phyloP scores from a whole-genome alignment of 2,888 invertebrate species.

The Bellardia pandia region DNA sequence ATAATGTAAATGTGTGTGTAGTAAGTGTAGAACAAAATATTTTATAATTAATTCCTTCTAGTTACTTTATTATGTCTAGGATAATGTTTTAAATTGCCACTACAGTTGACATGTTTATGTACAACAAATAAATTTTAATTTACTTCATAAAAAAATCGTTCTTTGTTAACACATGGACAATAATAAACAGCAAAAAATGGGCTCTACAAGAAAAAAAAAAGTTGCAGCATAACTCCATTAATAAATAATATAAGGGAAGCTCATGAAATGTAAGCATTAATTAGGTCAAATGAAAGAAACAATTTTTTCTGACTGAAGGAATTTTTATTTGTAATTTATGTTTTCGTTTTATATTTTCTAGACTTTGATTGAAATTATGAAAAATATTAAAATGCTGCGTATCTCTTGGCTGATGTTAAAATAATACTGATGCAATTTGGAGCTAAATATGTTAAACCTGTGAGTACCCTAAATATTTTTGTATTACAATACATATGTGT shows the following conservation, averaged over 20 bases:
- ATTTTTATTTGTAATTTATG: neutral
- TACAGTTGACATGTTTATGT: slow-evolving; percentile 53
- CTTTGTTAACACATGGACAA: slow-evolving; percentile 34
- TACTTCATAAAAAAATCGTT: slow-evolving; percentile 20
- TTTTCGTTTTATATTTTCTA: no score
- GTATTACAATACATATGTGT: neutral
- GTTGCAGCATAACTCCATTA: slow-evolving; percentile 29
- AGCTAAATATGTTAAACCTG: neutral
- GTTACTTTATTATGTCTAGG: neutral
- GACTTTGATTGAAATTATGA: neutral
- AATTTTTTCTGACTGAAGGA: no score
- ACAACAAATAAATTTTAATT: slow-evolving; percentile 60
- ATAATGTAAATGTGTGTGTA: neutral
- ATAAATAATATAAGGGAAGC: neutral
- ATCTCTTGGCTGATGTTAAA: no score
- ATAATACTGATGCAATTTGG: no score
- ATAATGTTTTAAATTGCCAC: slow-evolving; percentile 15
- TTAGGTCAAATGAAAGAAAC: neutral
- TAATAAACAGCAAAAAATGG: neutral
- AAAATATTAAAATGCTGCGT: neutral
- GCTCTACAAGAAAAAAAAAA: slow-evolving; percentile 8
- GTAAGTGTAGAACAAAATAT: neutral
- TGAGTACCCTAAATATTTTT: neutral
- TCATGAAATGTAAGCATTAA: neutral
- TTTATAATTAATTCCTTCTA: slow-evolving; percentile 18